Evolutionary conservation across 2,797 vertebrate species (phyloP), one percentile per base, ranked within the genome.

Genomic region (Phoeniculus purpureus): DNA sequence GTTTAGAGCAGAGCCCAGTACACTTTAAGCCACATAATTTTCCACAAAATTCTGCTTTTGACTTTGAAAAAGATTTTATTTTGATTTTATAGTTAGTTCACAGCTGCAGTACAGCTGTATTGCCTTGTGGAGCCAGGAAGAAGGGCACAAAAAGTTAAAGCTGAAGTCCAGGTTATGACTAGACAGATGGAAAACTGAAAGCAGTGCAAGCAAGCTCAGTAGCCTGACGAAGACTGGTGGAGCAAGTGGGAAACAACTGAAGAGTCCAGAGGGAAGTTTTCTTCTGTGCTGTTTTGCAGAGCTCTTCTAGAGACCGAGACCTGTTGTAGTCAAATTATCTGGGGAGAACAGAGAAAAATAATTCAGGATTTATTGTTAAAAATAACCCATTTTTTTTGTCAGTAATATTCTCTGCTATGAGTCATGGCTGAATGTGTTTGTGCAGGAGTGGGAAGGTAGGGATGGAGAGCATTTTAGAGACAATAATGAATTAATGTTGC

Each of bases 401-500:
- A 85, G 64, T 71, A 74, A 62, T 92, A 60, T 64, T 94, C 74
- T 89, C 43, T 78, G 34, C 59, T 79, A 1, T 90, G 83, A 95
- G 71, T 92, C 94, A 93, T 64, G 54, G 67, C 47, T 87, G 68
- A 85, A 67, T 84, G 64, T 91, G 74, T 92, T 92, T 94, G 80
- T 84, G 56, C 3, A 0, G 21, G 77, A 94, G 82, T 92, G 71
- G 58, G 68, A 86, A 90, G 85, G 80, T 47, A 72, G 67, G 58
- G 61, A 71, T 87, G 82, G 85, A 79, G 43, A 64, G 40, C 86
- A 74, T 94, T 93, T 89, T 91, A 86, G 54, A 87, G 71, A 84
- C 60, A 89, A 76, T 89, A 86, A 89, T 71, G 76, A 87, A 90
- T 92, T 93, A 92, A 88, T 76, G 85, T 93, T 95, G 81, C 94